A percentile compares a stretch with the other conserved stretches of the same genome.
Evolutionary conservation across 2,113 vertebrate genomes (phyloP).

Genomic region (Dissostichus mawsoni): DNA sequence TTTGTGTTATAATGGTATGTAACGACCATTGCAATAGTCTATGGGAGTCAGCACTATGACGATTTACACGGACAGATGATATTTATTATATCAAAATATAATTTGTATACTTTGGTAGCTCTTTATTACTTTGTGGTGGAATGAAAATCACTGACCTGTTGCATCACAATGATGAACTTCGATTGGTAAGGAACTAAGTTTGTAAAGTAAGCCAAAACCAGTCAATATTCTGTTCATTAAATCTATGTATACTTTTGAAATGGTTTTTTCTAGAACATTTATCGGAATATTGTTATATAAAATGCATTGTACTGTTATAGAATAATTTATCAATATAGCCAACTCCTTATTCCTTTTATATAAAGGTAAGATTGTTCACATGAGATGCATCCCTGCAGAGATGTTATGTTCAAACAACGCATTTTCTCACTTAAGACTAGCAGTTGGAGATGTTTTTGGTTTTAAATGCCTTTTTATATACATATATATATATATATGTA

Average conservation of each 20-base stretch:
- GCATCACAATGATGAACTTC: conserved; percentile 12
- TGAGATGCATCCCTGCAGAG: conserved; percentile 2
- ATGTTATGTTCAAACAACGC: background rate
- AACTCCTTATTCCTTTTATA: background rate
- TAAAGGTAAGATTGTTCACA: background rate
- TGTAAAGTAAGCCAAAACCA: background rate
- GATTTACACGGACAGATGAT: background rate
- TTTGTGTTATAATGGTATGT: background rate
- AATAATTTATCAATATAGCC: background rate
- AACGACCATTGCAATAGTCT: background rate
- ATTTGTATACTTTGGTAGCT: background rate
- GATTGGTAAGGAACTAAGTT: background rate
- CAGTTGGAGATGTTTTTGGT: background rate
- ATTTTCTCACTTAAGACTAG: background rate
- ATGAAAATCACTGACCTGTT: conserved; percentile 1
- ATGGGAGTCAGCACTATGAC: background rate
- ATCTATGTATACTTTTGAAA: background rate
- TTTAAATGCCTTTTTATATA: background rate
- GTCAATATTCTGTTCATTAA: background rate
- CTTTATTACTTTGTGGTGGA: background rate
- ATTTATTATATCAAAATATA: background rate
- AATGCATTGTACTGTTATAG: background rate
- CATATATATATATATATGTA: background rate
- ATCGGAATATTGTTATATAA: conserved; percentile 3
- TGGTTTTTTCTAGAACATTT: background rate